Percentiles rank a stretch among this genome's conserved stretches.
These are phyloP conservation scores for Bombus polaris DNA, from an alignment of 1,140 invertebrate species.

Conservation along the genomic window DNA sequence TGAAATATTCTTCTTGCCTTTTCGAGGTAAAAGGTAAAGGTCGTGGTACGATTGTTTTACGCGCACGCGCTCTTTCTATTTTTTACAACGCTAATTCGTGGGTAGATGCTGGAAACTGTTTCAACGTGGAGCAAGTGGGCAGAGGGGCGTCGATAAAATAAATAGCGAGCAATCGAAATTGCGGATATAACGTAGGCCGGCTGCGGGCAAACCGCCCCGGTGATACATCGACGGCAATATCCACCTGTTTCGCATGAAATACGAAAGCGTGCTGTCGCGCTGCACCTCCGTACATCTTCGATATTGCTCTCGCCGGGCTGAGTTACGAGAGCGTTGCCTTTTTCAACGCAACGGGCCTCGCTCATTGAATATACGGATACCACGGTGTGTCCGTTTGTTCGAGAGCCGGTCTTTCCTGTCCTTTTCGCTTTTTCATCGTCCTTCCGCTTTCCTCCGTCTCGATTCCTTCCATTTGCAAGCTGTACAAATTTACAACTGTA, in stretches of 20 bases:
- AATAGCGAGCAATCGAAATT: slow-evolving; percentile 39
- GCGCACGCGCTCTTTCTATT: too few species aligned
- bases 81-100: not conserved
- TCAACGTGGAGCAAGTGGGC: too few species aligned
- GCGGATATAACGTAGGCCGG: not conserved
- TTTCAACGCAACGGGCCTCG: not conserved
- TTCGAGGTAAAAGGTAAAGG: too few species aligned
- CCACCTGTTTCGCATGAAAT: slow-evolving; percentile 63
- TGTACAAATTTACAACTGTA: too few species aligned
- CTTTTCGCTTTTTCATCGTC: not conserved
- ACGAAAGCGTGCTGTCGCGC: slow-evolving; percentile 53
- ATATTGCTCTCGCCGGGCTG: slow-evolving; percentile 52
- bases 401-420: too few species aligned
- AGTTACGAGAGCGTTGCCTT: slow-evolving; percentile 59
- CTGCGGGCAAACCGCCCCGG: not conserved
- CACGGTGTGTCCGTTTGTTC: slow-evolving; percentile 22
- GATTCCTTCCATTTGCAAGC: not conserved
- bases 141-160: not conserved
- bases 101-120: not conserved
- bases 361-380: slow-evolving; percentile 38
- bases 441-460: not conserved
- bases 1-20: too few species aligned
- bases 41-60: too few species aligned
- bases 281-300: slow-evolving; percentile 40
- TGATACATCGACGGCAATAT: slow-evolving; percentile 64